Conservation (phyloP, 2,888 invertebrate species). For the Chaitophorus viminalis region DNA sequence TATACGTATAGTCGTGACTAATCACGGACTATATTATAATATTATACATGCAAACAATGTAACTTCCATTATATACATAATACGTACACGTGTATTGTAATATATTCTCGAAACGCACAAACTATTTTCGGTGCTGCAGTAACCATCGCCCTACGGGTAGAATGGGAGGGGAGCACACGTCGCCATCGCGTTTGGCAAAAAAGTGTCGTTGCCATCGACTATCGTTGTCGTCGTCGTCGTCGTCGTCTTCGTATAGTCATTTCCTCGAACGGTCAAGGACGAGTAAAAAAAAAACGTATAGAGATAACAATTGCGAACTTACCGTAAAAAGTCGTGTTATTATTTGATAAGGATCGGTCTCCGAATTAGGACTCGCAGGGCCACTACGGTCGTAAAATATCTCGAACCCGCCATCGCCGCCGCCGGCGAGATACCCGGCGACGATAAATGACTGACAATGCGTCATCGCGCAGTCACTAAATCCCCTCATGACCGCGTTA, state of each 20-base stretch:
- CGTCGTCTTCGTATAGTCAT: neutral
- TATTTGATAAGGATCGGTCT: conserved; percentile 32
- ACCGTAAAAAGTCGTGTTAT: conserved; percentile 22
- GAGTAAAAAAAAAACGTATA: neutral
- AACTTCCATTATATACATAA: neutral
- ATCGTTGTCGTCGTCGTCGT: neutral
- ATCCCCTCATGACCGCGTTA: neutral
- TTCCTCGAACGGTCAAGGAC: neutral
- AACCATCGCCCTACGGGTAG: too few species aligned
- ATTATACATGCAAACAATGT: neutral
- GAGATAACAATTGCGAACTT: neutral
- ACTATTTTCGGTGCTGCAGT: neutral
- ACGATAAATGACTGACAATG: conserved; percentile 15
- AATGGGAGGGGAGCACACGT: neutral
- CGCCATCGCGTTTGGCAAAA: conserved; percentile 4
- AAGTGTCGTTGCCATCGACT: neutral
- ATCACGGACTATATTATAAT: neutral
- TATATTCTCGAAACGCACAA: neutral
- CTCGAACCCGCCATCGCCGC: neutral
- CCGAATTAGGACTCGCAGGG: conserved; percentile 12
- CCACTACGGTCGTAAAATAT: neutral
- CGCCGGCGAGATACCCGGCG: conserved; percentile 16
- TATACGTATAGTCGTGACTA: neutral
- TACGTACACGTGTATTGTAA: neutral
- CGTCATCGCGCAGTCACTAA: neutral